Percentiles rank a stretch among this genome's conserved stretches.
These are phyloP conservation scores for Notarius lentiginosus DNA, from an alignment of 2,113 vertebrate species.

Conservation along the genomic window DNA sequence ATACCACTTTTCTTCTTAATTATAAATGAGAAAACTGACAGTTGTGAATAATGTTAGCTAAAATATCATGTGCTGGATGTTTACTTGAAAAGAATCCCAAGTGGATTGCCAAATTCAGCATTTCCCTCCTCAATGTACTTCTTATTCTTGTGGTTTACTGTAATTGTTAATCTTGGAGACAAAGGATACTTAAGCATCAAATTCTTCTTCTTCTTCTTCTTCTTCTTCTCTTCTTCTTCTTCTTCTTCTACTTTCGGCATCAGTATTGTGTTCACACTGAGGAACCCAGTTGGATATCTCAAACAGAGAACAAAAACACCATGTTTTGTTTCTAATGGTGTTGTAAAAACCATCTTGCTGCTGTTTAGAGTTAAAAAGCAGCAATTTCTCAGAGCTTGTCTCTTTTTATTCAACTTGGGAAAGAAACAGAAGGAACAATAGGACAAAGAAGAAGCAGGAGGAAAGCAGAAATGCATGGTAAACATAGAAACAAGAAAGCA, in stretches of 20 bases:
- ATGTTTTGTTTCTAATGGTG: constrained; percentile 29
- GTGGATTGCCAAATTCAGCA: neutral
- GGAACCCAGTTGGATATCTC: neutral
- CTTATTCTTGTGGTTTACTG: neutral
- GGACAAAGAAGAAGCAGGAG: constrained; percentile 37
- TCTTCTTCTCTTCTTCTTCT: neutral
- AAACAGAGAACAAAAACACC: neutral
- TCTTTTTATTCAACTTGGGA: constrained; percentile 55
- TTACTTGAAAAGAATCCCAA: neutral
- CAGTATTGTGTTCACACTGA: neutral
- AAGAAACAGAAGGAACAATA: constrained; percentile 39
- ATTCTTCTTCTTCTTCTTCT: neutral
- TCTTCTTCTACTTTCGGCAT: neutral
- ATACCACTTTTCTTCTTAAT: neutral
- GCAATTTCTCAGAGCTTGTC: constrained; percentile 62
- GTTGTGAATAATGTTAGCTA: neutral
- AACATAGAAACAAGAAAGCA: constrained; percentile 52
- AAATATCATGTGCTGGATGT: neutral
- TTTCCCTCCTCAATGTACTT: neutral
- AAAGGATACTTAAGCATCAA: neutral
- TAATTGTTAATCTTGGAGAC: neutral
- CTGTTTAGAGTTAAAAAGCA: constrained; percentile 54
- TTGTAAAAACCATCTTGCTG: constrained; percentile 47
- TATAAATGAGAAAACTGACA: neutral
- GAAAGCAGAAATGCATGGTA: constrained; percentile 26